Evolutionary conservation across 2,113 vertebrate species (phyloP), one percentile per base, ranked within the genome.

Genomic region (Gobiocypris rarus): DNA sequence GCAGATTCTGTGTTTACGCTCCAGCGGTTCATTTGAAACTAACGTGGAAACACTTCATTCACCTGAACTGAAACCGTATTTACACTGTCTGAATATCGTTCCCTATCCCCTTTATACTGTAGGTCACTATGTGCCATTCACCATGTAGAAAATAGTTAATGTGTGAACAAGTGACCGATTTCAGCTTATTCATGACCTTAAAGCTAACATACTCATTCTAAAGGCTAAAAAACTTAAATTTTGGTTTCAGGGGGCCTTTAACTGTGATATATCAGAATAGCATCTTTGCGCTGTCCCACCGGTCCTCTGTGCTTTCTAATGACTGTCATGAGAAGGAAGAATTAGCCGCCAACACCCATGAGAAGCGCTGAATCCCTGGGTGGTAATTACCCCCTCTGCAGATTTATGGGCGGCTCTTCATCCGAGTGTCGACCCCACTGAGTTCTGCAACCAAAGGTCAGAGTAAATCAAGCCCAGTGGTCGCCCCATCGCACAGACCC

Each of bases 391-490:
- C 58, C 54, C 19, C 22, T 65, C 22, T 54, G 19, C 24, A 65
- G 45, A 75, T 74, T 75, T 82, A 74, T 81, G 26, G 54, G 24
- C 4, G 13, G 31, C 54, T 50, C 10, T 17, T 52, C 45, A 82
- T 73, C 34, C 38, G 38, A 58, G 65, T 26, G 38, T 38, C 2
- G 41, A 79, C 56, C 67, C 45, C 56, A 75, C 28, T 85, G n/a
- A 67, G 17, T 52, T 50, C 34, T 50, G 9, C 17, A 77, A 10
- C 45, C 41, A 56, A 52, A 74, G 84, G 84, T 85, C 43, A 54
- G 69, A 45, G 70, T 85, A 82, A 85, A 82, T 82, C 58, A 80
- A 80, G 26, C 59, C 26, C 59, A 31, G 43, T 22, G 17, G 59
- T 11, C 22, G 1, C 50, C 50, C 50, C 5, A 56, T 6, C 28